A percentile compares a stretch with the other conserved stretches of the same genome.
Conservation (phyloP, 1,140 invertebrate species). For the Thaumetopoea pityocampa region DNA sequence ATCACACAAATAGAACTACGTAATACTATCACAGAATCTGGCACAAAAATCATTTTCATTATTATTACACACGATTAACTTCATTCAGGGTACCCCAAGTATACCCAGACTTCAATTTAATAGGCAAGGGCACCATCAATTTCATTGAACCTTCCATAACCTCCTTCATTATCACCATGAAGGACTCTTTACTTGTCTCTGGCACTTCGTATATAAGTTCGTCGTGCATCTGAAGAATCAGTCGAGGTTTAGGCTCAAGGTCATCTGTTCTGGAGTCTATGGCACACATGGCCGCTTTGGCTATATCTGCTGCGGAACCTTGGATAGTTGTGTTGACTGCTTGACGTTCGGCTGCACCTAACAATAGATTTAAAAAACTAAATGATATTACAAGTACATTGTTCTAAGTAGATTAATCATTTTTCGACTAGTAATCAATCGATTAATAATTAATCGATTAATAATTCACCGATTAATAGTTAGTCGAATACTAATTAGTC, state of each 20-base stretch:
- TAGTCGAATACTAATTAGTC: too few relatives aligned
- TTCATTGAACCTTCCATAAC: conserved; percentile 88
- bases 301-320: conserved; percentile 96
- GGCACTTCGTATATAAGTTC: conserved; percentile 96
- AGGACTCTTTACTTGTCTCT: conserved; percentile 76
- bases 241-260: conserved; percentile 67
- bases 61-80: conserved; percentile 30
- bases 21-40: conserved; percentile 38
- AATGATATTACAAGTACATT: too few relatives aligned
- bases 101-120: conserved; percentile 89
- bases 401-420: too few relatives aligned
- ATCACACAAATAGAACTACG: conserved; percentile 15
- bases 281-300: conserved; percentile 91
- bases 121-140: conserved; percentile 87
- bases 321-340: conserved; percentile 96
- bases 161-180: conserved; percentile 82
- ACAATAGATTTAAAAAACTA: conserved; percentile 4
- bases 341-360: conserved; percentile 94
- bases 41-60: conserved; percentile 16
- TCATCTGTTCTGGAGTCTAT: conserved; percentile 82
- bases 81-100: conserved; percentile 86
- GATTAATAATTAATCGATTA: too few relatives aligned
- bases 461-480: too few relatives aligned
- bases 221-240: conserved; percentile 96
- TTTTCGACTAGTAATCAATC: too few relatives aligned